Evolutionary conservation across 37 sponge, comb jelly and placozoan species (phyloP), one percentile per base, ranked within the genome.

Genomic region (Hexactinellida sp.): DNA sequence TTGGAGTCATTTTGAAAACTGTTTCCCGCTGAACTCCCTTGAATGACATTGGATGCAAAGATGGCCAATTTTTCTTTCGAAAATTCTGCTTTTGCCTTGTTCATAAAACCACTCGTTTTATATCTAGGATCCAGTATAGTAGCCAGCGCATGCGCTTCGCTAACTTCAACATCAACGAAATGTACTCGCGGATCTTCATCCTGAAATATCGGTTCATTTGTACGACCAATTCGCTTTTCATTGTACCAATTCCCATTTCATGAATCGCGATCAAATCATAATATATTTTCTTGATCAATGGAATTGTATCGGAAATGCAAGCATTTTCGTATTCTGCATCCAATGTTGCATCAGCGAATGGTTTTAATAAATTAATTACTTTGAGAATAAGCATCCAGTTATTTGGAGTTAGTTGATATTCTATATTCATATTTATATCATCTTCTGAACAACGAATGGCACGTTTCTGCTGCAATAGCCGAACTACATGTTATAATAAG

Each of bases 371-470:
- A n/a, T n/a, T n/a, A n/a, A n/a, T n/a, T n/a, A n/a, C n/a, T n/a
- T n/a, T 63, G 21, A 23, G 76, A n/a, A 63, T 63, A n/a, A 63
- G 76, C 76, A 63, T 63, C 30, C 76, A 63, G 76, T 63, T 23
- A 63, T 63, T 63, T 63, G 34, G 76, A 63, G 21, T n/a, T n/a
- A n/a, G n/a, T n/a, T n/a, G n/a, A n/a, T n/a, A n/a, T n/a, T n/a
- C n/a, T n/a, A n/a, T n/a, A n/a, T n/a, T n/a, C n/a, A n/a, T n/a
- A n/a, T n/a, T n/a, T n/a, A n/a, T n/a, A n/a, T n/a, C n/a, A n/a
- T n/a, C n/a, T n/a, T n/a, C n/a, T n/a, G n/a, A n/a, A n/a, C n/a
- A n/a, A n/a, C n/a, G n/a, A n/a, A n/a, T n/a, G n/a, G 47, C 47
- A 41, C 47, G 13, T 41, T 41, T 41, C 47, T 41, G 13, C 47